Conservation (phyloP, 2,888 invertebrate species). For the Sthenelais limicola region DNA sequence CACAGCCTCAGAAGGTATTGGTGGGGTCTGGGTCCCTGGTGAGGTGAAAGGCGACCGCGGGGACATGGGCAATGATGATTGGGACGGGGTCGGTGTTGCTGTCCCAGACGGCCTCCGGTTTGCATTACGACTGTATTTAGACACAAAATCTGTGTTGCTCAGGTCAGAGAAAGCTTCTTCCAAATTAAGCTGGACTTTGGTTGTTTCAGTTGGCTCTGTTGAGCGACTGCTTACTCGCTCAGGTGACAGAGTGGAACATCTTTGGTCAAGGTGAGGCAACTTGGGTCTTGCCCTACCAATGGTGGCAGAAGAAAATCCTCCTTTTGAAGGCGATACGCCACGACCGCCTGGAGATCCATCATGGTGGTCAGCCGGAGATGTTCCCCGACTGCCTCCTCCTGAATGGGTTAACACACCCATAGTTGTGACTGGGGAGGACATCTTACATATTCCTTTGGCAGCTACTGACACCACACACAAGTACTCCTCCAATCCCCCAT, state of each 20-base stretch:
- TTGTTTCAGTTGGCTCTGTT: background rate
- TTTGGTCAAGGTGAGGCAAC: conserved; percentile 36
- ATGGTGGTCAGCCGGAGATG: too few relatives aligned
- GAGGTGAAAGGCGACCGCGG: conserved; percentile 27
- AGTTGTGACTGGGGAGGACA: too few relatives aligned
- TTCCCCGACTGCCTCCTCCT: too few relatives aligned
- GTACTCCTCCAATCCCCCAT: too few relatives aligned
- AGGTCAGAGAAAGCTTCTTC: conserved; percentile 39
- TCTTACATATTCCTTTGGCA: too few relatives aligned
- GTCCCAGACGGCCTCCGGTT: conserved; percentile 12
- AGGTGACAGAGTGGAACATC: conserved; percentile 7
- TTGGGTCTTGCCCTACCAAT: conserved; percentile 48
- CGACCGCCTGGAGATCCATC: too few relatives aligned
- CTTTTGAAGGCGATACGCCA: too few relatives aligned
- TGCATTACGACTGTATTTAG: conserved; percentile 48
- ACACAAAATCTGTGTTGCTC: conserved; percentile 46
- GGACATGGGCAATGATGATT: conserved; percentile 13
- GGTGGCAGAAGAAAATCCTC: too few relatives aligned
- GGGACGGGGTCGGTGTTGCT: conserved; percentile 4
- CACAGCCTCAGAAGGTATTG: conserved; percentile 1
- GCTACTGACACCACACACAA: too few relatives aligned
- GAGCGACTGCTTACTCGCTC: background rate
- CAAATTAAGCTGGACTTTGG: conserved; percentile 25
- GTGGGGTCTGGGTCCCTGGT: background rate
- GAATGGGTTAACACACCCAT: too few relatives aligned